Evolutionary conservation across 2,888 invertebrate genomes (phyloP).

Genomic region (Pyrrhia umbra): DNA sequence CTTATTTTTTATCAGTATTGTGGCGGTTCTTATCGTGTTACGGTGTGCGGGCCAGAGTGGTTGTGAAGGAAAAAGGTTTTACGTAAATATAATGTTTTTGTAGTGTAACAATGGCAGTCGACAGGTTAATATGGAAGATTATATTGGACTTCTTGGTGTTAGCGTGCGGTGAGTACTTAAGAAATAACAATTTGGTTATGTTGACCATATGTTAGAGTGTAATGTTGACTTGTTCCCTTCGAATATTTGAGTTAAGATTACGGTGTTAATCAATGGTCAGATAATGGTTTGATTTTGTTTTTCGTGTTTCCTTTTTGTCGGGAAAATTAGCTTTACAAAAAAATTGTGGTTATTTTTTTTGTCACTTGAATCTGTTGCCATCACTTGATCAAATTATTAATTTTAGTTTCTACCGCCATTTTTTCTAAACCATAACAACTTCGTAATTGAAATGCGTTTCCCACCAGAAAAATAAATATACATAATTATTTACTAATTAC

Average conservation of each 20-base stretch:
- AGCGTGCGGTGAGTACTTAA: constrained; percentile 76
- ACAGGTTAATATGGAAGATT: constrained; percentile 79
- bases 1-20: constrained; percentile 67
- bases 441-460: background rate
- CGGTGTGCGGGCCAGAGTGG: constrained; percentile 43
- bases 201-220: constrained; percentile 27
- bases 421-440: accelerated
- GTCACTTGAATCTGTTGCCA: background rate
- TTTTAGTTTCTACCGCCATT: background rate
- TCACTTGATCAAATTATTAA: background rate
- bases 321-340: background rate
- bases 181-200: constrained; percentile 1
- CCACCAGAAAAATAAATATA: background rate
- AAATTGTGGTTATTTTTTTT: background rate
- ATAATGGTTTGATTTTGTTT: constrained; percentile 14
- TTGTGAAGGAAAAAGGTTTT: constrained; percentile 26
- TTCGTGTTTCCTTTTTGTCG: background rate
- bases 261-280: constrained; percentile 13
- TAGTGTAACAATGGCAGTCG: constrained; percentile 70
- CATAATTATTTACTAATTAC: constrained; percentile 7
- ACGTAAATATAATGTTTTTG: constrained; percentile 41
- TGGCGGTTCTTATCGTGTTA: constrained; percentile 57
- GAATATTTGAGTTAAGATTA: constrained; percentile 15
- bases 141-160: constrained; percentile 78
- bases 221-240: constrained; percentile 21